These are phyloP conservation scores for Eretmocerus hayati DNA, from an alignment of 2,888 invertebrate species.

Conservation along the genomic window DNA sequence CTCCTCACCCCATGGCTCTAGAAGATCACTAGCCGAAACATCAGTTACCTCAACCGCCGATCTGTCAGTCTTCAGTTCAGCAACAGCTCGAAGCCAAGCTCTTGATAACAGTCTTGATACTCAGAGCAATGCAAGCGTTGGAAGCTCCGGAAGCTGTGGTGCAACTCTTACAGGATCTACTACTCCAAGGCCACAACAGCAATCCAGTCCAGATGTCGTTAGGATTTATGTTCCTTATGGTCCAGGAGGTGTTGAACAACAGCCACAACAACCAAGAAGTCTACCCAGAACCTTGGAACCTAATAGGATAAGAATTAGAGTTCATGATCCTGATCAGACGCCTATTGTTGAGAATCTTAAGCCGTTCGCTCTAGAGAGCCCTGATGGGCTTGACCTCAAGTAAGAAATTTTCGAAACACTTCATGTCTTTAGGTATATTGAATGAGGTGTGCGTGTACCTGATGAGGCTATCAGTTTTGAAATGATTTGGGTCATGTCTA, in stretches of 20 bases:
- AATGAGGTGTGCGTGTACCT: too few species aligned
- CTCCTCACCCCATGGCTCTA: slow-evolving; percentile 64
- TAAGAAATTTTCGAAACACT: slow-evolving; percentile 21
- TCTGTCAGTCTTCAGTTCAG: slow-evolving; percentile 68
- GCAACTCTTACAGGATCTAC: slow-evolving; percentile 61
- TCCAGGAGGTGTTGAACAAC: slow-evolving; percentile 51
- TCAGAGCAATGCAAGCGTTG: slow-evolving; percentile 69
- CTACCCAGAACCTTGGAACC: slow-evolving; percentile 52
- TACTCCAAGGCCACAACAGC: slow-evolving; percentile 61
- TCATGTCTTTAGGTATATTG: too few species aligned
- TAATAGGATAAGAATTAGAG: slow-evolving; percentile 67
- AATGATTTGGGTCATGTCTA: too few species aligned
- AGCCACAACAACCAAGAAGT: slow-evolving; percentile 31
- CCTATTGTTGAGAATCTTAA: slow-evolving; percentile 48
- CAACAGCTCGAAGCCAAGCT: slow-evolving; percentile 59
- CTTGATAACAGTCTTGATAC: slow-evolving; percentile 70
- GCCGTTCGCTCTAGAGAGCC: slow-evolving; percentile 41
- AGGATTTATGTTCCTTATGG: slow-evolving; percentile 74
- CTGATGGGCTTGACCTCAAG: slow-evolving; percentile 42
- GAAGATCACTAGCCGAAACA: slow-evolving; percentile 74
- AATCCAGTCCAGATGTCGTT: slow-evolving; percentile 65
- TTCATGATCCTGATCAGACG: slow-evolving; percentile 53
- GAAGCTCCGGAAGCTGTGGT: slow-evolving; percentile 59
- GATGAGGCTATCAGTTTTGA: too few species aligned
- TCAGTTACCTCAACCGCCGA: slow-evolving; percentile 80